Conservation (phyloP, 2,797 vertebrate genomes). For the Microhierax caerulescens region DNA sequence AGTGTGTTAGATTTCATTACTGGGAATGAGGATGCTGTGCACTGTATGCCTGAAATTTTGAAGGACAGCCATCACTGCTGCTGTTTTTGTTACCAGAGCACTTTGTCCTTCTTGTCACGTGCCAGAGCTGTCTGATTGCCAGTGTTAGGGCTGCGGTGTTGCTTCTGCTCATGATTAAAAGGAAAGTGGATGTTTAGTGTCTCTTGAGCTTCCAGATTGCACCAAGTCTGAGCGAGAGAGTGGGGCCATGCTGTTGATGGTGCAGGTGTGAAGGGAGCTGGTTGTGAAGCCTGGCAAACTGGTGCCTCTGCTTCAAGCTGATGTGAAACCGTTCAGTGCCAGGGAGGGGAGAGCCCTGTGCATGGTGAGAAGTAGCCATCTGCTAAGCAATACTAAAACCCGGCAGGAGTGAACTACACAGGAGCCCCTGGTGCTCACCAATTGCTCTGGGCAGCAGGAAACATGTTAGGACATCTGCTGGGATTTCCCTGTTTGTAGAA, state of each 20-base stretch:
- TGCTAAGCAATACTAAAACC: neutral
- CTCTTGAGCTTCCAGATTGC: neutral
- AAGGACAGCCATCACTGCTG: fast-evolving
- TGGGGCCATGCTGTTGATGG: fast-evolving
- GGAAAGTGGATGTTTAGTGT: neutral
- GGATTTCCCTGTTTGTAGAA: neutral
- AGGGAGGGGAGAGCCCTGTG: neutral
- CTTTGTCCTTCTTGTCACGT: neutral
- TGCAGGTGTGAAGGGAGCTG: neutral
- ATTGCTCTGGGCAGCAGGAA: neutral
- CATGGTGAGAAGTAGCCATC: neutral
- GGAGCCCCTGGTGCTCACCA: neutral
- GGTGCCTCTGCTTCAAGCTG: neutral
- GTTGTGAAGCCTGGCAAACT: neutral
- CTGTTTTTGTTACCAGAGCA: fast-evolving
- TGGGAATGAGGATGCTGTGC: neutral
- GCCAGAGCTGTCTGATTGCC: fast-evolving
- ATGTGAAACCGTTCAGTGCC: fast-evolving
- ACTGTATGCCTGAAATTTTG: fast-evolving
- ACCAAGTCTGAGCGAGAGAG: neutral
- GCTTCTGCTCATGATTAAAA: neutral
- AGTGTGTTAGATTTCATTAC: neutral
- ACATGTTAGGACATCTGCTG: neutral
- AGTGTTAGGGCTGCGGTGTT: fast-evolving
- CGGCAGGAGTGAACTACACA: neutral